These are phyloP conservation scores for Leptura quadrifasciata DNA, from an alignment of 2,888 invertebrate species.

Conservation along the genomic window DNA sequence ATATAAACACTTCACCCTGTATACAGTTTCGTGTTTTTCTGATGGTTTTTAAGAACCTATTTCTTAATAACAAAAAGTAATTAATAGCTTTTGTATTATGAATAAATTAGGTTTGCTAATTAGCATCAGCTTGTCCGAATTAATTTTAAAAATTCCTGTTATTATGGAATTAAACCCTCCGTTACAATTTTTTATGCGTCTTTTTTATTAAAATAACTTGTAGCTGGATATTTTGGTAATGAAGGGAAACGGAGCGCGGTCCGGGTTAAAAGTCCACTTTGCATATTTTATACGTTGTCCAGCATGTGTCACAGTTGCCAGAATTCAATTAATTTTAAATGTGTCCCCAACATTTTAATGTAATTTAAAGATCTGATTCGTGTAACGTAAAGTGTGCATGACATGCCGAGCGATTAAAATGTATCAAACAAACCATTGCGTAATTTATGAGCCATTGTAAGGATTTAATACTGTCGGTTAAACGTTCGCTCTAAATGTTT, in stretches of 20 bases:
- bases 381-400: conserved; percentile 1
- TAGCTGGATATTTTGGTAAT: background rate
- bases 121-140: too few species aligned
- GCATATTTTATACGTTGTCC: background rate
- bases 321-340: conserved; percentile 18
- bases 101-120: too few species aligned
- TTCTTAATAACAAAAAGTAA: too few species aligned
- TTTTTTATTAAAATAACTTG: background rate
- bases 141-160: too few species aligned
- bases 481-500: conserved; percentile 4
- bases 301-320: conserved; percentile 2
- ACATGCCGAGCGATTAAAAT: conserved; percentile 20
- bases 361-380: conserved; percentile 18
- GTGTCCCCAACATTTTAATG: background rate
- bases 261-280: background rate
- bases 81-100: too few species aligned
- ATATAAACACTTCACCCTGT: too few species aligned
- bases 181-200: too few species aligned
- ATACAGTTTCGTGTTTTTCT: too few species aligned
- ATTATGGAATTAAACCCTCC: too few species aligned
- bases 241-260: background rate
- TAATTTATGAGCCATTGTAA: conserved; percentile 15
- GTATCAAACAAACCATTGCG: conserved; percentile 26
- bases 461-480: conserved; percentile 21
- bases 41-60: too few species aligned